phyloP scores from a whole-genome alignment of 35 echinoderm and acorn worm species.

The Heliocidaris tuberculata region DNA sequence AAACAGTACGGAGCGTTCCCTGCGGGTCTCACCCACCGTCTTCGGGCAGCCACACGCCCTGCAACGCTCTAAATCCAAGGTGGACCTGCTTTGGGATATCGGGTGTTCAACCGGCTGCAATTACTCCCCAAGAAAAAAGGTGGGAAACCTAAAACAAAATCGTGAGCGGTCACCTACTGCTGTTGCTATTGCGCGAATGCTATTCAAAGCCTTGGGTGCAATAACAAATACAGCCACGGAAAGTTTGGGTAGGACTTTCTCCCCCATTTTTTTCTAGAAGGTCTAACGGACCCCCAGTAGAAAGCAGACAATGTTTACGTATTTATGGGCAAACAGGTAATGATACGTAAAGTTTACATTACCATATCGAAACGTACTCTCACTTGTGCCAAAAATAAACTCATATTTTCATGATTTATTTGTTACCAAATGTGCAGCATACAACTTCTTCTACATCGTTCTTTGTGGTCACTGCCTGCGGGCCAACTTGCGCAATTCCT shows the following conservation, averaged over 20 bases:
- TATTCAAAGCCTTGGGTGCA: conserved; percentile 11
- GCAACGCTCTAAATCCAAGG: not conserved
- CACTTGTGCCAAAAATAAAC: not conserved
- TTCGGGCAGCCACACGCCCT: conserved; percentile 26
- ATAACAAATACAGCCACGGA: conserved; percentile 29
- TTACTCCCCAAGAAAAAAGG: conserved; percentile 20
- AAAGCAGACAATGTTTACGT: not conserved
- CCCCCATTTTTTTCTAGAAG: not conserved
- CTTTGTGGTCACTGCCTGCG: not conserved
- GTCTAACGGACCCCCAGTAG: not conserved
- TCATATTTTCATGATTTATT: not conserved
- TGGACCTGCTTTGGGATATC: conserved; percentile 25
- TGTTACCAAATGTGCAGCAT: not conserved
- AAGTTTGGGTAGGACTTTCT: not conserved
- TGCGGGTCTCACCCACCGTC: conserved; percentile 12
- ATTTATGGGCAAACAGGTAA: not conserved
- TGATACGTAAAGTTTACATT: not conserved
- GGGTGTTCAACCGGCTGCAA: conserved; percentile 29
- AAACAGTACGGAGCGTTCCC: conserved; percentile 41
- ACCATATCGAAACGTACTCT: not conserved
- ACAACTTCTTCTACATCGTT: not conserved
- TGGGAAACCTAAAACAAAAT: conserved; percentile 18
- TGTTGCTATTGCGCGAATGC: not conserved
- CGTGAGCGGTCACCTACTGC: conserved; percentile 37
- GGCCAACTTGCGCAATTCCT: not conserved